Evolutionary conservation across 2,888 invertebrate genomes (phyloP).

Genomic region (Tetranychus truncatus): DNA sequence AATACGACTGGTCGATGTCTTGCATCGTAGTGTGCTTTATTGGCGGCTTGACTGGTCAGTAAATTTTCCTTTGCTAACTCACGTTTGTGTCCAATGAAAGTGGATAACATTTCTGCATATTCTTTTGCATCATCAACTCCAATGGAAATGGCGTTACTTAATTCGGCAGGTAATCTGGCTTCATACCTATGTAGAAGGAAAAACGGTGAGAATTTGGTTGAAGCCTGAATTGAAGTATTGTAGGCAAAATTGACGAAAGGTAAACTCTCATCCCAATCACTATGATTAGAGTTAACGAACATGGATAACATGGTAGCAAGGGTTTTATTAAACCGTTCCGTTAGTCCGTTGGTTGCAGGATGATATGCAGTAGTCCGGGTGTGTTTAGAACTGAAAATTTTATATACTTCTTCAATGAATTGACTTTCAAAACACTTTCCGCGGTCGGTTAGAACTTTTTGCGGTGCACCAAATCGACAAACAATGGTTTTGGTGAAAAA

Average conservation of each 20-base stretch:
- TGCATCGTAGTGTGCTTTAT: not conserved
- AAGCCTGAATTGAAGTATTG: not conserved
- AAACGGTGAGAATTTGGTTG: conserved; percentile 9
- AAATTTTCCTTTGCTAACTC: not conserved
- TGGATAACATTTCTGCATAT: not conserved
- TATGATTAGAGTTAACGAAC: conserved; percentile 23
- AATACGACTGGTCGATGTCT: conserved; percentile 2
- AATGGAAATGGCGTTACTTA: not conserved
- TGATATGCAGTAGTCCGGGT: conserved; percentile 24
- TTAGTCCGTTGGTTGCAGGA: conserved; percentile 25
- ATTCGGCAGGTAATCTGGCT: conserved; percentile 18
- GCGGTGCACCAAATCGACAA: conserved; percentile 22
- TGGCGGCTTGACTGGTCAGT: not conserved
- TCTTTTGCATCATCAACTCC: not conserved
- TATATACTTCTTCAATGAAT: conserved; percentile 2
- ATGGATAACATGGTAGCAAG: conserved; percentile 24
- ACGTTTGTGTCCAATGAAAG: not conserved
- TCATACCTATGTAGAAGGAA: not conserved
- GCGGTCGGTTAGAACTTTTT: not conserved
- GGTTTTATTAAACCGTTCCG: conserved; percentile 26
- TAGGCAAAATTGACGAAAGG: conserved; percentile 19
- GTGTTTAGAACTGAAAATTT: conserved; percentile 13
- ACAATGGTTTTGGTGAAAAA: conserved; percentile 24
- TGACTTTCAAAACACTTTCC: not conserved
- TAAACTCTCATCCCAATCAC: conserved; percentile 25